Evolutionary conservation across 2,888 invertebrate species (phyloP), one percentile per base, ranked within the genome.

Genomic region (Brenthis ino): DNA sequence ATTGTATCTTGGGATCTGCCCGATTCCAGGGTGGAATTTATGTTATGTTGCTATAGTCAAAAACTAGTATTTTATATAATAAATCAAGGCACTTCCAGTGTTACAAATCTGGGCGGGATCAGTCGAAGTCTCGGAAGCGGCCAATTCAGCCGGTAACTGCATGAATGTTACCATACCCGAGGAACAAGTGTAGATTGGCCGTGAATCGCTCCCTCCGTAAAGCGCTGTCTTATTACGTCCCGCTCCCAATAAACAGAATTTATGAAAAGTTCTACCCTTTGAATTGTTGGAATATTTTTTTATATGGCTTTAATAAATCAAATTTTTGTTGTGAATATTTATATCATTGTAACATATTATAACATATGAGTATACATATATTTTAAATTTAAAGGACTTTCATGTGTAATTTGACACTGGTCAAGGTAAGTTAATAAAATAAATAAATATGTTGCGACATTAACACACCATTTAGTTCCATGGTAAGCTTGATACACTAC

Each of bases 161-260:
- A 89, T 82, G 82, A 88, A 91, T 88, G 89, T 83, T 86, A 86
- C 85, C 87, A 86, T 89, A 89, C 85, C 83, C 84, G 80, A 78
- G 85, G 81, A 85, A 85, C 88, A 89, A 87, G 85, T 86, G 86
- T 80, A 89, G 91, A 91, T 91, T 91, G 91, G 88, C 86, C 85
- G 82, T 80, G 83, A 88, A 87, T 82, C 84, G 85, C 80, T 80
- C 77, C 77, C 82, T 77, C 79, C 88, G 85, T 89, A 89, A 89
- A 90, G 82, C 82, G 85, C 81, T 84, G 81, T 83, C 86, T 86
- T 88, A 83, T 88, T 88, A 87, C 84, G 75, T 80, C 82, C 75
- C 77, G 73, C 73, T 74, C 77, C 76, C 77, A 76, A 79, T 77
- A 82, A 85, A 79, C 79, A 77, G 74, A 76, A 82, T 87, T 87